Percentiles rank a stretch among this genome's conserved stretches.
Conservation (phyloP, 2,113 vertebrate genomes). For the Diphyllodes magnificus region DNA sequence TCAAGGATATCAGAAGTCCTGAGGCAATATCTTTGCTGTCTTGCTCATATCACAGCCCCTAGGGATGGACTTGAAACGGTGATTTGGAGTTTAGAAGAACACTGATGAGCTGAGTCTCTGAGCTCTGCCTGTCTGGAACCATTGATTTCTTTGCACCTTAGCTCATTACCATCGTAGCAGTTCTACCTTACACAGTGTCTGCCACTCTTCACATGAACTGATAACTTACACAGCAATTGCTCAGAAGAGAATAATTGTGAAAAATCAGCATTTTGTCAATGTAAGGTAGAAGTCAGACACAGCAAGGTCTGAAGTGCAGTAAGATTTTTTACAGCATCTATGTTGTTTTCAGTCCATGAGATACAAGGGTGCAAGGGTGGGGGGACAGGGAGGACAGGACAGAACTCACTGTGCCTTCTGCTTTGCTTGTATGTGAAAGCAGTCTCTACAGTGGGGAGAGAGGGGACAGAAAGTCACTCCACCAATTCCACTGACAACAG, state of each 20-base stretch:
- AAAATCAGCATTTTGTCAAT: background rate
- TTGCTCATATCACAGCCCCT: background rate
- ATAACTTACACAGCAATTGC: background rate
- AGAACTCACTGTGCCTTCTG: background rate
- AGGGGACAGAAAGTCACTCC: background rate
- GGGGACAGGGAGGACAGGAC: background rate
- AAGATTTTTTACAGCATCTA: background rate
- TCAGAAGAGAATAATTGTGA: background rate
- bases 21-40: background rate
- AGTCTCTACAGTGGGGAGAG: background rate
- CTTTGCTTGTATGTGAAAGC: background rate
- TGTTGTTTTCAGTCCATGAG: background rate
- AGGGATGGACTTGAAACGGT: background rate
- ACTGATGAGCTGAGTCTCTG: background rate
- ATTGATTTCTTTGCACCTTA: background rate
- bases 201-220: background rate
- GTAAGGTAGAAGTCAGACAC: background rate
- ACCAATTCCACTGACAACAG: background rate
- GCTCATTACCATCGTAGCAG: background rate
- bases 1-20: background rate
- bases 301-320: background rate
- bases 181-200: background rate
- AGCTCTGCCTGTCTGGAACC: background rate
- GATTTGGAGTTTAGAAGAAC: background rate
- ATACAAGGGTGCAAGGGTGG: fast-evolving